Percentiles rank a stretch among this genome's conserved stretches.
Conservation (phyloP, 2,797 vertebrate genomes). For the Sebastes hubbsi region DNA sequence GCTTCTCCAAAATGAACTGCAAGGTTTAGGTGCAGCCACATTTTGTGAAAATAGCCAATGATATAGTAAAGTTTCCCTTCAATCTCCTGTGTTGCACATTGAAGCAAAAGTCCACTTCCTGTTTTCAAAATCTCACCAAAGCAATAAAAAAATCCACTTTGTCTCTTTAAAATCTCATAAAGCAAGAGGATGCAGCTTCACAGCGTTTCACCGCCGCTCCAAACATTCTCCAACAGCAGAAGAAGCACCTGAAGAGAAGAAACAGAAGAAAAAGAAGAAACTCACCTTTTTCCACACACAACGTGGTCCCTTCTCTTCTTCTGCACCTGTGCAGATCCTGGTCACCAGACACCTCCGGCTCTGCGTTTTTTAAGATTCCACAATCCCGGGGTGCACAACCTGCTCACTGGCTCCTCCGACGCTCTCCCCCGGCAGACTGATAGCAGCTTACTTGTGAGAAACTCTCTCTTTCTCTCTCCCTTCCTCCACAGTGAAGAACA, state of each 20-base stretch:
- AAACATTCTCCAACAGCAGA: background rate
- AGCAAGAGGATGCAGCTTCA: background rate
- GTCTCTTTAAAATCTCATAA: background rate
- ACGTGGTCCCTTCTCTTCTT: conserved; percentile 19
- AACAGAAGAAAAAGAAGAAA: background rate
- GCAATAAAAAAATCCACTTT: background rate
- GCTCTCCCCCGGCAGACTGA: conserved; percentile 69
- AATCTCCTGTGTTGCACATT: background rate
- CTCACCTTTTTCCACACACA: conserved; percentile 68
- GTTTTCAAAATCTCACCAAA: background rate
- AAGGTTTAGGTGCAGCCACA: background rate
- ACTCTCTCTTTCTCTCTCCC: conserved; percentile 75
- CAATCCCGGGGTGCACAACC: conserved; percentile 46
- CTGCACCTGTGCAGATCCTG: conserved; percentile 45
- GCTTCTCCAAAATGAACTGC: background rate
- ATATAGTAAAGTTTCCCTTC: background rate
- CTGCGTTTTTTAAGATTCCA: conserved; percentile 38
- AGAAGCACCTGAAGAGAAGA: background rate
- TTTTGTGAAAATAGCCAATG: background rate
- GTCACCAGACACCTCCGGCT: conserved; percentile 31
- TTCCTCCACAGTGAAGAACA: conserved; percentile 68
- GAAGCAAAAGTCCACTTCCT: background rate
- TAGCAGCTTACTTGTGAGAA: conserved; percentile 70
- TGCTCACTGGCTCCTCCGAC: conserved; percentile 57
- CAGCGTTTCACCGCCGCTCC: background rate